Conservation (phyloP, 2,113 vertebrate genomes). For the Rousettus leschenaultii region DNA sequence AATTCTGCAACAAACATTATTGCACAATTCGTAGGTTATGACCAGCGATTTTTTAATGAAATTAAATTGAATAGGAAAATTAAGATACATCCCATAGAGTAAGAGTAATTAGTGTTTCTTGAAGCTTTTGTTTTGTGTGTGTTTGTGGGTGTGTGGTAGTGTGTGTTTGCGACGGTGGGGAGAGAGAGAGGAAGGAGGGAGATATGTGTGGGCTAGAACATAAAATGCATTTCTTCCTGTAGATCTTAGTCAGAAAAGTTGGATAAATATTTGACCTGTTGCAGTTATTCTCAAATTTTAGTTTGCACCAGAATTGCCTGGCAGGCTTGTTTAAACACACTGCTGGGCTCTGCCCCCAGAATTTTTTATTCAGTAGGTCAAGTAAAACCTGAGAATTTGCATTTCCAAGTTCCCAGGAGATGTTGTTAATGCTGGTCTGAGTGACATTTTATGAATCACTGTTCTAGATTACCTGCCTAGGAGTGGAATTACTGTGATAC, state of each 20-base stretch:
- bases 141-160: not conserved
- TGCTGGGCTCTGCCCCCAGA: not conserved
- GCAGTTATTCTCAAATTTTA: conserved; percentile 13
- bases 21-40: not conserved
- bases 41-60: not conserved
- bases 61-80: not conserved
- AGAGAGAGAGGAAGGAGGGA: not conserved
- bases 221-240: conserved; percentile 20
- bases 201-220: not conserved
- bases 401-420: conserved; percentile 33
- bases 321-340: conserved; percentile 28
- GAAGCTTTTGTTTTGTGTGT: not conserved
- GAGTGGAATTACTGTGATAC: not conserved
- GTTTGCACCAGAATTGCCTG: not conserved
- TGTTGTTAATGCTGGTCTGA: not conserved
- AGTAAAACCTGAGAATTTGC: not conserved
- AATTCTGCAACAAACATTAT: not conserved
- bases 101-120: conserved; percentile 20
- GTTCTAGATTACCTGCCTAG: not conserved
- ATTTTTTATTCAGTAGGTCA: not conserved
- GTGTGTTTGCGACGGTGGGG: too few relatives aligned
- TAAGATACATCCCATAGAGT: not conserved
- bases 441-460: conserved; percentile 8
- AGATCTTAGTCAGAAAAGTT: not conserved
- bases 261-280: not conserved